Conservation (phyloP, 2,113 vertebrate species). For the Monopterus albus region DNA sequence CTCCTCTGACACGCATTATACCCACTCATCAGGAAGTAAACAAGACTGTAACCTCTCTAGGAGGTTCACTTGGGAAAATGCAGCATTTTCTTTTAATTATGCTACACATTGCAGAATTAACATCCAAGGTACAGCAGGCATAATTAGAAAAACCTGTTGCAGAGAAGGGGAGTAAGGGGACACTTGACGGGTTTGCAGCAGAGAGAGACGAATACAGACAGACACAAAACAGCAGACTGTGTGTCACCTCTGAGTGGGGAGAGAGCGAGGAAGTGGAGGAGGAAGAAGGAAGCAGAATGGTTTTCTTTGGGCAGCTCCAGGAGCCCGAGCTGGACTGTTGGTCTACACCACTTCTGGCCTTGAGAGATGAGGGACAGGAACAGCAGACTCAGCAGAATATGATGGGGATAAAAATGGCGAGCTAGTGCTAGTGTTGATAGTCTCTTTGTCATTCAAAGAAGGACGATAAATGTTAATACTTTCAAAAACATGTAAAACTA, state of each 20-base stretch:
- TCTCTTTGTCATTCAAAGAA: background rate
- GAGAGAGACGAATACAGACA: constrained; percentile 23
- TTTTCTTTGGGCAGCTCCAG: constrained; percentile 98
- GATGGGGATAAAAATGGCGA: constrained; percentile 30
- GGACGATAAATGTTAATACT: background rate
- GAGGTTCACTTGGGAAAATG: constrained; percentile 11
- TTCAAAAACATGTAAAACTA: background rate
- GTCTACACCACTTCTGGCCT: constrained; percentile 87
- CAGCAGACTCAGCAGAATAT: constrained; percentile 25
- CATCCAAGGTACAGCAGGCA: background rate
- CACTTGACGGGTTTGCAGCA: background rate
- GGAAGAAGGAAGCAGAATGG: constrained; percentile 91
- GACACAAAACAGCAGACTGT: constrained; percentile 57
- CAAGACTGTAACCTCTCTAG: constrained; percentile 4
- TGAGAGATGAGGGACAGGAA: constrained; percentile 74
- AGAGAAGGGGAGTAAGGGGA: background rate
- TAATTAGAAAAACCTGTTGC: background rate
- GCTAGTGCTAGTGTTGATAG: background rate
- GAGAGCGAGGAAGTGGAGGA: constrained; percentile 87
- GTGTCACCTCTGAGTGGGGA: constrained; percentile 90
- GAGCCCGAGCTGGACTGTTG: constrained; percentile 70
- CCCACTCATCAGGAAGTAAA: constrained; percentile 28
- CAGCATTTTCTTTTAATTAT: background rate
- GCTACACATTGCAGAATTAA: background rate
- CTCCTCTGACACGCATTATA: constrained; percentile 23